phyloP scores from a whole-genome alignment of 2,888 invertebrate species.

The Nymphalis urticae region DNA sequence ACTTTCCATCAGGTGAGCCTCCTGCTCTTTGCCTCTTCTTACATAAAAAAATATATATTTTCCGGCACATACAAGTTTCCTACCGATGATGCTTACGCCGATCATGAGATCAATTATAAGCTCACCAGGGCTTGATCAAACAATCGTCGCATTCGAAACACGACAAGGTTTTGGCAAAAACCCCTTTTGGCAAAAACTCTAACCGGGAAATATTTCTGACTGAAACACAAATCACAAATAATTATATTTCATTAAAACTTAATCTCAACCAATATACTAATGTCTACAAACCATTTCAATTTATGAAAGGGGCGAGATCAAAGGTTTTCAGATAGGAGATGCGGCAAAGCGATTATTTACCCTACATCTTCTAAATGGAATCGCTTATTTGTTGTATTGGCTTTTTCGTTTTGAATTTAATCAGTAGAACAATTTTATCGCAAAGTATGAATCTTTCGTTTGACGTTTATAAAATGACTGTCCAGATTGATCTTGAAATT shows the following conservation, averaged over 20 bases:
- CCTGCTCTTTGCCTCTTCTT: no score
- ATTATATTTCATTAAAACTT: neutral
- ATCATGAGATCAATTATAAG: no score
- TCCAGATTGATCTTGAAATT: neutral
- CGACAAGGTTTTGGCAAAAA: no score
- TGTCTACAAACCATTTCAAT: neutral
- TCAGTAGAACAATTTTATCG: neutral
- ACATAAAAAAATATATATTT: no score
- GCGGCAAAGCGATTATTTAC: slow-evolving; percentile 1
- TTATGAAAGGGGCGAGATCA: neutral
- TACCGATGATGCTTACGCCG: no score
- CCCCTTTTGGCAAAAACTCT: no score
- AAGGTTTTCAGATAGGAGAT: slow-evolving; percentile 10
- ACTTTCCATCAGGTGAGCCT: no score
- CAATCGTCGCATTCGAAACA: no score
- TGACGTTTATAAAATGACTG: neutral
- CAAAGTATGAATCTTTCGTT: neutral
- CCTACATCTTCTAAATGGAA: slow-evolving; percentile 9
- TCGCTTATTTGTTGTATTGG: slow-evolving; percentile 7
- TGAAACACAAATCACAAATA: no score
- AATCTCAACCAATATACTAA: neutral
- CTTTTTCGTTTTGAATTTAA: neutral
- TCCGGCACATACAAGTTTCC: no score
- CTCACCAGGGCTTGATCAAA: no score
- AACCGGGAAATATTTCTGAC: no score